Evolutionary conservation across 2,113 vertebrate species (phyloP), one percentile per base, ranked within the genome.

Genomic region (Thamnaconus septentrionalis): DNA sequence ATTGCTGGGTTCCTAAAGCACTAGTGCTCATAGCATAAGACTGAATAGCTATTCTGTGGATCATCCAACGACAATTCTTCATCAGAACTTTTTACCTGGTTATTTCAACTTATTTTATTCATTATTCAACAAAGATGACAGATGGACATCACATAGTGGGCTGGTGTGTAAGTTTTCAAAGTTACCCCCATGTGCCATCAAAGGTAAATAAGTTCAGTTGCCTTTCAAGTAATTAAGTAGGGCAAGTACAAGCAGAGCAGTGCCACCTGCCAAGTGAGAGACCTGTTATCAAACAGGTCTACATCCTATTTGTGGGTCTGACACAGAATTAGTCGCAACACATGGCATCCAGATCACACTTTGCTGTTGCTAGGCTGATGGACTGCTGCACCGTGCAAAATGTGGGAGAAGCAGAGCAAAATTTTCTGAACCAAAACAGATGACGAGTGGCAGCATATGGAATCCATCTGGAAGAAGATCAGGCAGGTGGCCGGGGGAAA

Each of bases 401-500:
- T 58, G 42, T 31, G 18, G 5, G 3, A 31, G 12, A 57, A 7
- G 12, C 12, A 45, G 42, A 65, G 41, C 4, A n/a, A 3, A 9
- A 54, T 65, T 54, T 53, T 39, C 5, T 49, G n/a, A 50, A 6
- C 11, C 2, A 40, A 58, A 11, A 41, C 61, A 55, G 61, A 73
- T 64, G 71, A 76, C 39, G 60, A 64, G 51, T 62, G 58, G 12
- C 8, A 1, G 43, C 41, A 9, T 31, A 87, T 80, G 79, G 76
- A 48, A 52, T 69, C 84, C 5, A 5, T 87, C 6, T 83, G 85
- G 85, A 87, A 71, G 64, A 87, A 78, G 81, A 63, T 88, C 63
- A 64, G 70, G 18, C 71, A 71, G 56, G 67, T 63, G 31, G 69
- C 75, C 6, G 71, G 64, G 46, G 42, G 43, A 62, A 83, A 58